Conservation (phyloP, 2,888 invertebrate genomes). For the Zelleria hepariella region DNA sequence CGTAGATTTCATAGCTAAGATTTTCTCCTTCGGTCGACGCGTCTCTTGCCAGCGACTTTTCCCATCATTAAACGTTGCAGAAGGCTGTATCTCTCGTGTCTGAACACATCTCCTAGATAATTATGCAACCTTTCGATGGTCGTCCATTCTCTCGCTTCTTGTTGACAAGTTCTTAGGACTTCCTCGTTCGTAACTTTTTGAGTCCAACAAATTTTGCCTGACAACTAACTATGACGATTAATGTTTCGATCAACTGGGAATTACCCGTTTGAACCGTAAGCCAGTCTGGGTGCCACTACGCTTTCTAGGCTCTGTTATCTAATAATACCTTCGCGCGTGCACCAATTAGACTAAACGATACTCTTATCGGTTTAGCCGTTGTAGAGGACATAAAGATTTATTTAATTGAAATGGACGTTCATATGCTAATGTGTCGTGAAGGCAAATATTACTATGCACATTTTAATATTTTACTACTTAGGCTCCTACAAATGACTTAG, state of each 20-base stretch:
- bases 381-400: background rate
- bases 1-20: no score
- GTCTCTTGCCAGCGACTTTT: no score
- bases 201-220: no score
- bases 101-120: no score
- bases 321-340: background rate
- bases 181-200: no score
- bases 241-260: background rate
- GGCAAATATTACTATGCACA: background rate
- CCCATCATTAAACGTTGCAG: no score
- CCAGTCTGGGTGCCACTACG: background rate
- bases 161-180: no score
- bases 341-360: background rate
- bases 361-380: background rate
- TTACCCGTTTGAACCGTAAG: background rate
- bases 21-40: no score
- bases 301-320: background rate
- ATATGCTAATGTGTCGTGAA: background rate
- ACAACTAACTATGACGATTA: no score
- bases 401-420: background rate
- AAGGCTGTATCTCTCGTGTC: no score
- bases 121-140: no score
- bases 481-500: background rate
- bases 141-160: no score
- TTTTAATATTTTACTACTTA: background rate